phyloP scores from a whole-genome alignment of 1,140 invertebrate species.

The Tribolium madens region DNA sequence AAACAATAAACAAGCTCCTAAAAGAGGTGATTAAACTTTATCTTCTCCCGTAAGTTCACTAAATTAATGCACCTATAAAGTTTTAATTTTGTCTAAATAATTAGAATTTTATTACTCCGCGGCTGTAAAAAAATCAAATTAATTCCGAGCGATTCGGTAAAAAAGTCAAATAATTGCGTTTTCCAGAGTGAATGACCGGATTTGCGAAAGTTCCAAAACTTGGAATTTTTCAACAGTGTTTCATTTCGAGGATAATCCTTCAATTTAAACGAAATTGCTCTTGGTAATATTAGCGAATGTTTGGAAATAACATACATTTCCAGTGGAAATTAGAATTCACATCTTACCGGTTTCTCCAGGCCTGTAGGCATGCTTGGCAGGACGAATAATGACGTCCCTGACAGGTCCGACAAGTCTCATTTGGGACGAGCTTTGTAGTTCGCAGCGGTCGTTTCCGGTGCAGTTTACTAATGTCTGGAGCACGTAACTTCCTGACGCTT shows the following conservation, averaged over 20 bases:
- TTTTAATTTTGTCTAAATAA: slow-evolving; percentile 5
- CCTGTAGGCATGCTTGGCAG: slow-evolving; percentile 71
- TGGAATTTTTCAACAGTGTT: slow-evolving; percentile 6
- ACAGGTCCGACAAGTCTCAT: slow-evolving; percentile 72
- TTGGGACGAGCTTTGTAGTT: slow-evolving; percentile 69
- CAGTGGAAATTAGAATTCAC: background rate
- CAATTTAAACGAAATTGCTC: slow-evolving; percentile 6
- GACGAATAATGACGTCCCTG: slow-evolving; percentile 72
- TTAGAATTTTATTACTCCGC: background rate
- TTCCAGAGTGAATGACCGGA: background rate
- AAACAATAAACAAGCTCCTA: slow-evolving; percentile 10
- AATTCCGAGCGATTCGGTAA: background rate
- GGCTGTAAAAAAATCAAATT: slow-evolving; percentile 12
- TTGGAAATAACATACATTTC: slow-evolving; percentile 27
- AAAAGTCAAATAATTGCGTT: background rate
- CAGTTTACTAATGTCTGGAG: slow-evolving; percentile 72
- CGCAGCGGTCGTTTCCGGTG: slow-evolving; percentile 66
- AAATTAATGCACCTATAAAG: slow-evolving; percentile 9
- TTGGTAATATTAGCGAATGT: slow-evolving; percentile 9
- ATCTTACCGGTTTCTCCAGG: slow-evolving; percentile 73
- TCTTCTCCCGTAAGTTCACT: background rate
- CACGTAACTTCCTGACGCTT: slow-evolving; percentile 68
- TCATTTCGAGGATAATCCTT: slow-evolving; percentile 9
- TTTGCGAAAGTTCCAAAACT: background rate
- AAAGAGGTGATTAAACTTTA: background rate